Conservation (phyloP, 2,113 vertebrate species). For the Maccullochella peelii region DNA sequence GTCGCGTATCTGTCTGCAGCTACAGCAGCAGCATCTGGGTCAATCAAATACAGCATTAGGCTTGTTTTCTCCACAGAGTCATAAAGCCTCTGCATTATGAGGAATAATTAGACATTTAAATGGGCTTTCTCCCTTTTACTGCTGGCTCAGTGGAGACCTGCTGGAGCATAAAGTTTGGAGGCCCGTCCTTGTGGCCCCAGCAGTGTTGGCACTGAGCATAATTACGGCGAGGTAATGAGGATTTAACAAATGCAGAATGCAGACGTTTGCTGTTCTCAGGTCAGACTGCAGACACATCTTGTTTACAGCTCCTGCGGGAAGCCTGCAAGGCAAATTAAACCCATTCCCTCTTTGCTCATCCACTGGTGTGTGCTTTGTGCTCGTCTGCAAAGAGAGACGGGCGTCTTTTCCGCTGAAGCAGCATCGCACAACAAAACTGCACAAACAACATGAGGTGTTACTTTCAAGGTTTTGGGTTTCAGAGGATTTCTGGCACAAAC, state of each 20-base stretch:
- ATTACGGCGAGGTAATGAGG: slow-evolving; percentile 57
- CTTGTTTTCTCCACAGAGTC: slow-evolving; percentile 43
- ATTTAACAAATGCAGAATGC: slow-evolving; percentile 62
- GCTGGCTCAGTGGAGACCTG: slow-evolving; percentile 25
- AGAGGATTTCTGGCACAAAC: not conserved
- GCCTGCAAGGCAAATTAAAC: slow-evolving; percentile 61
- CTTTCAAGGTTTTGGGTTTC: slow-evolving; percentile 27
- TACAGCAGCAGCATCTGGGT: slow-evolving; percentile 16
- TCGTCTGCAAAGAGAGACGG: not conserved
- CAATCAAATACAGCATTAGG: slow-evolving; percentile 6
- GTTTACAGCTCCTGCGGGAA: slow-evolving; percentile 59
- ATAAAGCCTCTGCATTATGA: slow-evolving; percentile 10
- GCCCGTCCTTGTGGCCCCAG: slow-evolving; percentile 12
- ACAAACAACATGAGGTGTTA: slow-evolving; percentile 22
- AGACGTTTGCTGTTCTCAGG: slow-evolving; percentile 48
- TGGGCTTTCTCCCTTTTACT: slow-evolving; percentile 20
- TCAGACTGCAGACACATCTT: slow-evolving; percentile 54
- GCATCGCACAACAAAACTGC: slow-evolving; percentile 40
- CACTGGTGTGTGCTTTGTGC: slow-evolving; percentile 26
- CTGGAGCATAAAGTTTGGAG: slow-evolving; percentile 32
- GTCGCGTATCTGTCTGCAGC: not conserved
- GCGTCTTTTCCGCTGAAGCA: slow-evolving; percentile 57
- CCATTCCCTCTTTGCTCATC: slow-evolving; percentile 39
- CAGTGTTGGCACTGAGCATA: slow-evolving; percentile 30
- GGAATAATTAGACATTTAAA: slow-evolving; percentile 56